phyloP scores from a whole-genome alignment of 2,113 vertebrate genomes.

The Sander lucioperca region DNA sequence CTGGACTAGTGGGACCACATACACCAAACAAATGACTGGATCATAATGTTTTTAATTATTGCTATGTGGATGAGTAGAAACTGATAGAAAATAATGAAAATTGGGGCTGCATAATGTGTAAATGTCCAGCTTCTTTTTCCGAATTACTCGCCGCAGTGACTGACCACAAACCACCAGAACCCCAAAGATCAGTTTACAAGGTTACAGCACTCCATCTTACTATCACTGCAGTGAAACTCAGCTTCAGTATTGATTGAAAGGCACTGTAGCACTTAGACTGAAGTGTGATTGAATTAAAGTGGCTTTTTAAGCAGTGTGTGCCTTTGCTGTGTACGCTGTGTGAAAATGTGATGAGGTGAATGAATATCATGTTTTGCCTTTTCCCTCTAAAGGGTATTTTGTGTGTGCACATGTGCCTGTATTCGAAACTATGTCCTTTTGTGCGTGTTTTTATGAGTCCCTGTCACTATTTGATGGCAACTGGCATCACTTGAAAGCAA shows the following conservation, averaged over 20 bases:
- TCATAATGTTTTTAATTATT: not conserved
- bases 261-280: conserved; percentile 61
- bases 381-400: conserved; percentile 12
- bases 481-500: conserved; percentile 78
- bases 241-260: conserved; percentile 65
- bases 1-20: not conserved
- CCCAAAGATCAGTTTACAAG: conserved; percentile 68
- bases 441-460: conserved; percentile 23
- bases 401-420: not conserved
- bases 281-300: conserved; percentile 71
- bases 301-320: conserved; percentile 46
- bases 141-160: conserved; percentile 22
- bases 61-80: not conserved
- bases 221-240: conserved; percentile 44
- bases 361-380: conserved; percentile 40
- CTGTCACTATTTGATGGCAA: conserved; percentile 60
- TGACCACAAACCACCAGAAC: conserved; percentile 58
- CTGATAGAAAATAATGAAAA: not conserved
- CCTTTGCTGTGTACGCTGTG: conserved; percentile 28
- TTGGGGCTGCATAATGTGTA: conserved; percentile 4
- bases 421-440: not conserved
- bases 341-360: conserved; percentile 54
- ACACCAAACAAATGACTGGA: not conserved
- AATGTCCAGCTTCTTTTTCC: conserved; percentile 31
- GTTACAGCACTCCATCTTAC: conserved; percentile 56